Base-by-base conservation (phyloP, 2,113 vertebrate genomes). In the Colossoma macropomum region DNA sequence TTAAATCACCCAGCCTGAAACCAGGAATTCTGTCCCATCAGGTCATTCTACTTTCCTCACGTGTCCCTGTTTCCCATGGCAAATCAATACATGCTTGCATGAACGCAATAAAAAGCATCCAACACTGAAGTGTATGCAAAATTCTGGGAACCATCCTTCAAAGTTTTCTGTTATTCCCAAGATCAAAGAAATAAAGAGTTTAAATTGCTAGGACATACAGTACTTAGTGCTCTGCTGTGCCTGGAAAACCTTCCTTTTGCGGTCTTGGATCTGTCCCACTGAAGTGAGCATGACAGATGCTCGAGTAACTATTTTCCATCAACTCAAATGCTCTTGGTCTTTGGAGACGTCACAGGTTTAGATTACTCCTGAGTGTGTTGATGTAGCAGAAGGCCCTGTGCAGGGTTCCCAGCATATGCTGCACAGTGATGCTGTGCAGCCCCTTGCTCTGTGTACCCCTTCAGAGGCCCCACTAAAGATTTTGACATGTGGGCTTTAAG, bases 251-350 rank as follows among this genome's bases (percentile, higher is more conserved):
- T 23, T 85, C 76, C n/a, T 48, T 45, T 60, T 76, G 56, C 38
- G 80, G 70, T 80, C 63, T 85, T 89, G 81, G 71, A 79, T 77
- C 59, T 75, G 38, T 83, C 72, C 45, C 28, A 66, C 69, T 27
- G 69, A 86, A 81, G 63, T 48, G 79, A 85, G 68, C 68, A 74
- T 85, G 83, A 84, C 77, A 78, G 84, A 80, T 82, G 77, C 80
- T 84, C 75, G 72, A 73, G 54, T 82, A 79, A 77, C 38, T 70
- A 62, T 81, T 88, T 90, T 87, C 86, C 79, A 82, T 84, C 70
- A 56, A 68, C 78, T 78, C 62, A 72, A 54, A 41, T 74, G 77
- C 52, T 71, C 75, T 68, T 15, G 25, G 63, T 45, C 38, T 54
- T 79, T 80, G 25, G 81, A 74, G 28, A 77, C 68, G 63, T 79